Percentiles rank a stretch among this genome's conserved stretches.
phyloP scores from a whole-genome alignment of 2,113 vertebrate genomes.

The Etheostoma cragini region DNA sequence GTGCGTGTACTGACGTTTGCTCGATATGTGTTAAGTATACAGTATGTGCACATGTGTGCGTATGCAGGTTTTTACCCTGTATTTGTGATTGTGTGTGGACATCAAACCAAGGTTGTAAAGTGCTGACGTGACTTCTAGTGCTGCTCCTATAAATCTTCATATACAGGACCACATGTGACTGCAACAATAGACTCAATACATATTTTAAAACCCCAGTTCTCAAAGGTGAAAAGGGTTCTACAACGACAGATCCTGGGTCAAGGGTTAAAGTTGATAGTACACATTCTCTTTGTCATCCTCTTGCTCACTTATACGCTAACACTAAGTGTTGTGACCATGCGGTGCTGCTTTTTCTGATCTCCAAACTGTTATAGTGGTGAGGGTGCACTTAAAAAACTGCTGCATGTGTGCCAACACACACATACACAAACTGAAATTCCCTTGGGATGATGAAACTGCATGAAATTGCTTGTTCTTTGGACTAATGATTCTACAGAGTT shows the following conservation, averaged over 20 bases:
- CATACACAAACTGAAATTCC: conserved; percentile 37
- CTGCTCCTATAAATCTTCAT: conserved; percentile 66
- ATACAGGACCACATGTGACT: conserved; percentile 31
- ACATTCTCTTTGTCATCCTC: conserved; percentile 27
- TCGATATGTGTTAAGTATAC: background rate
- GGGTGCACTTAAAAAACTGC: conserved; percentile 55
- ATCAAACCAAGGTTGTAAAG: conserved; percentile 65
- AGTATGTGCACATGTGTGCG: background rate
- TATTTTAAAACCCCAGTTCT: conserved; percentile 20
- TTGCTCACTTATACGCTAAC: background rate
- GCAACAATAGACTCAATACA: conserved; percentile 6
- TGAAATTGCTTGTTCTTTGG: conserved; percentile 70
- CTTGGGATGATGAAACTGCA: conserved; percentile 72
- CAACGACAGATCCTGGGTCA: conserved; percentile 17
- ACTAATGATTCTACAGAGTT: conserved; percentile 64
- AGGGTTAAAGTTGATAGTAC: conserved; percentile 33
- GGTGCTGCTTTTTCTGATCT: conserved; percentile 46
- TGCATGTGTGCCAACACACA: conserved; percentile 36
- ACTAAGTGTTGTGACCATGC: background rate
- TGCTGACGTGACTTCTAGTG: conserved; percentile 28
- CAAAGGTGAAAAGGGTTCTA: conserved; percentile 6
- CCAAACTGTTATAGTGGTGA: conserved; percentile 41
- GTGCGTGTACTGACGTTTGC: background rate
- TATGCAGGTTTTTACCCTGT: background rate
- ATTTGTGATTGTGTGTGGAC: conserved; percentile 30